Evolutionary conservation across 2,797 vertebrate species (phyloP).

Genomic region (Alca torda): DNA sequence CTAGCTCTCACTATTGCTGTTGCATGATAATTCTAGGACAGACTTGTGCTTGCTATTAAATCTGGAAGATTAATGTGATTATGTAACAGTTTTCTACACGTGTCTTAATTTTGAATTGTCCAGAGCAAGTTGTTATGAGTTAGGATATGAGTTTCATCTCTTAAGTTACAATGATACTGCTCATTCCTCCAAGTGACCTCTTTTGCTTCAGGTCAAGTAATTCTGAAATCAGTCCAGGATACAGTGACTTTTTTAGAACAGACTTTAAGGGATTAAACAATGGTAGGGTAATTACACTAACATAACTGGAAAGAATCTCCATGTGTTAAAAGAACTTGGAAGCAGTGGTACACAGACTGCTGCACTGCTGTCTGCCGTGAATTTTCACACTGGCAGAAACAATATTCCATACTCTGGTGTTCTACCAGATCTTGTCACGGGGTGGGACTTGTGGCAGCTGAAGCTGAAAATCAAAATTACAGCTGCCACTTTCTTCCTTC

Average conservation of each 20-base stretch:
- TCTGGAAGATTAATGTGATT: background rate
- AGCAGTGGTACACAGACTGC: background rate
- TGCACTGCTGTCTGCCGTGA: background rate
- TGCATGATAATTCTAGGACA: background rate
- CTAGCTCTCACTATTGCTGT: background rate
- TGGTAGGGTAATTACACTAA: background rate
- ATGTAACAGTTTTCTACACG: fast-evolving
- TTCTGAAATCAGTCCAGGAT: background rate
- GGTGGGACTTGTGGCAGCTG: background rate
- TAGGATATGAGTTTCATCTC: background rate
- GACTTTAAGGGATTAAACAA: background rate
- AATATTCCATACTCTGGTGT: background rate
- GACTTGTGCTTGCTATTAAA: background rate
- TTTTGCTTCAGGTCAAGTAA: background rate
- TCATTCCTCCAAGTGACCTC: background rate
- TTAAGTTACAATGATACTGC: background rate
- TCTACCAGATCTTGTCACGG: background rate
- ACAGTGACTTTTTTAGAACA: background rate
- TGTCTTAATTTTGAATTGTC: background rate
- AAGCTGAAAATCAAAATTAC: background rate
- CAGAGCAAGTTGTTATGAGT: background rate
- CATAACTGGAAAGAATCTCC: background rate
- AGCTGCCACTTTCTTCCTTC: background rate
- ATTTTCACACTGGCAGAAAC: background rate
- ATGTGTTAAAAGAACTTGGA: background rate